Evolutionary conservation across 2,113 vertebrate species (phyloP).

Genomic region (Nothoprocta pentlandii): DNA sequence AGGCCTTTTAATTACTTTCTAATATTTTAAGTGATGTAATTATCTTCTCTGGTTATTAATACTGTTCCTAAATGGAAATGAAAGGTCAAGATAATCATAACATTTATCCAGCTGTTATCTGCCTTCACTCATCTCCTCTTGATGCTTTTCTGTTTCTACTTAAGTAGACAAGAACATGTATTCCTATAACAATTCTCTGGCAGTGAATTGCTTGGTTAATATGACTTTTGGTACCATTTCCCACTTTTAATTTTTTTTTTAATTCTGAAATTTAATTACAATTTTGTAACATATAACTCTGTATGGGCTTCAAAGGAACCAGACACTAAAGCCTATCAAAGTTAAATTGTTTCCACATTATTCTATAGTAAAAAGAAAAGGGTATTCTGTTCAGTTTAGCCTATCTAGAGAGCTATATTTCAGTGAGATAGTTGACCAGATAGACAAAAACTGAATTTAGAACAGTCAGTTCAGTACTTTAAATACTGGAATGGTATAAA

Average conservation of each 20-base stretch:
- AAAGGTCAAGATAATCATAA: not conserved
- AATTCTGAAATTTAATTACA: not conserved
- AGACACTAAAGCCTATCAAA: not conserved
- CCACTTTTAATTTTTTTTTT: not conserved
- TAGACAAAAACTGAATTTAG: not conserved
- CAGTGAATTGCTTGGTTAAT: not conserved
- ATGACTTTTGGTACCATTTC: not conserved
- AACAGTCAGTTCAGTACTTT: not conserved
- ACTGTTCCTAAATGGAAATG: not conserved
- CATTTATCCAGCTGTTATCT: not conserved
- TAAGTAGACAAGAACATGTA: not conserved
- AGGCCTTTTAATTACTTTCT: not conserved
- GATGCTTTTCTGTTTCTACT: not conserved
- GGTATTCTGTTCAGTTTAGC: not conserved
- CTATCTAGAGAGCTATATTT: not conserved
- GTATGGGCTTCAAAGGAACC: not conserved
- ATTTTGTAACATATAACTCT: not conserved
- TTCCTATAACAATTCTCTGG: fast-evolving
- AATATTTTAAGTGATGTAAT: not conserved
- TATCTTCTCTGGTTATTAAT: not conserved
- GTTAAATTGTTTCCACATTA: fast-evolving
- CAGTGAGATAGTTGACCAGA: not conserved
- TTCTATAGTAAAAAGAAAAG: not conserved
- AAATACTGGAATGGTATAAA: not conserved
- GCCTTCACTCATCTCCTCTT: not conserved